Conservation (phyloP, 1,140 invertebrate species). For the Cecropterus lyciades region DNA sequence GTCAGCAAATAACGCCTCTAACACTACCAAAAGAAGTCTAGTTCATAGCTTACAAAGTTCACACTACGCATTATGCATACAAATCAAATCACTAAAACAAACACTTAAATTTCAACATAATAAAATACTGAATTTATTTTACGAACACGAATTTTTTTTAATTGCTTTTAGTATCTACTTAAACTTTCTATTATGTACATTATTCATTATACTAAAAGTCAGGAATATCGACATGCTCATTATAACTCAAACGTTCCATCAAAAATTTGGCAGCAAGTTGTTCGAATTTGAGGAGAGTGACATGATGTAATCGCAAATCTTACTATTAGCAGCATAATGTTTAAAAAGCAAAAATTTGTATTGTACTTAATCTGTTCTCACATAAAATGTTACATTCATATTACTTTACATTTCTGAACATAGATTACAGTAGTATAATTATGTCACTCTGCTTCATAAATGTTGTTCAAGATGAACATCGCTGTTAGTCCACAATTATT, state of each 20-base stretch:
- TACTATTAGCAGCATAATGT: not conserved
- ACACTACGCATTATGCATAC: slow-evolving; percentile 70
- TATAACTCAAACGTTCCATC: slow-evolving; percentile 59
- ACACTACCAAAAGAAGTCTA: slow-evolving; percentile 42
- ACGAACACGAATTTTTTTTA: slow-evolving; percentile 66
- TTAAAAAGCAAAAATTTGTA: not conserved
- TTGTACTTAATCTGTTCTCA: no score
- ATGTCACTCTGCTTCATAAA: slow-evolving; percentile 12
- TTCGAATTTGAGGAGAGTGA: slow-evolving; percentile 3
- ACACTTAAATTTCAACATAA: slow-evolving; percentile 66
- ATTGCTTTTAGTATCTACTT: slow-evolving; percentile 69
- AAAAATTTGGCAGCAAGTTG: slow-evolving; percentile 21
- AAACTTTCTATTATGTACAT: slow-evolving; percentile 73
- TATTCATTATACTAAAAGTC: slow-evolving; percentile 66
- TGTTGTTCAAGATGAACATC: slow-evolving; percentile 1
- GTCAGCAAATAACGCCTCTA: slow-evolving; percentile 33
- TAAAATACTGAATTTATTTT: slow-evolving; percentile 78
- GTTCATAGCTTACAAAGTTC: slow-evolving; percentile 55
- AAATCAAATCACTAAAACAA: slow-evolving; percentile 62
- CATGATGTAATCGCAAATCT: not conserved
- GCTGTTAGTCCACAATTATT: slow-evolving; percentile 5
- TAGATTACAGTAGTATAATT: not conserved
- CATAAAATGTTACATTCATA: no score
- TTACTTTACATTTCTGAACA: no score
- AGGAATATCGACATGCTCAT: slow-evolving; percentile 77